Evolutionary conservation across 2,113 vertebrate genomes (phyloP), one percentile per base, ranked within the genome.

Genomic region (Daphoenositta chrysoptera): DNA sequence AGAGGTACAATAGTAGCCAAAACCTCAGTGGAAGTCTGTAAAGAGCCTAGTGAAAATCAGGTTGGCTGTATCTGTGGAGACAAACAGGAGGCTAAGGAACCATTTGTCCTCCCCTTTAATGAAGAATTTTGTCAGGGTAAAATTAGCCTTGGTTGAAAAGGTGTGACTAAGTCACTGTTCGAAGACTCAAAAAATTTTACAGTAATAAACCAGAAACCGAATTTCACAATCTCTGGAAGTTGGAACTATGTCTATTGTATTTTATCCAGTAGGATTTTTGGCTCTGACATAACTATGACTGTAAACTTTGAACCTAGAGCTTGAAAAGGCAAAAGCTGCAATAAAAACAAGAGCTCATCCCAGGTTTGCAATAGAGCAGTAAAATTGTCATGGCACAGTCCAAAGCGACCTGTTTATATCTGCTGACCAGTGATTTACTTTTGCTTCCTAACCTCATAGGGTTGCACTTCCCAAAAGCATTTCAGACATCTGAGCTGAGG

Each of bases 381-480:
- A 50, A 83, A 93, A 57, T 42, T 48, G 42, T 39, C 30, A 61
- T 79, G 50, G 61, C 4, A 5, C 51, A 22, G 50, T 40, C 50
- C 37, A 53, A 54, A 91, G 15, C 0, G 0, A 75, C 91, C 89
- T 63, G 88, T 89, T 94, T 94, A 69, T 92, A 91, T 89, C 89
- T 84, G 66, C 63, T 96, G 91, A 96, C 51, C 88, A 68, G 71
- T 83, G 85, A 93, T 95, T 96, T 91, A 90, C 92, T 96, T 96
- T 95, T 93, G 51, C 87, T 94, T 94, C 88, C 81, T 94, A 95
- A 93, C 92, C 80, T 93, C 92, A 95, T 96, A 58, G 27, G 21
- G 58, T 92, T 95, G 87, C 54, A 87, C 83, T 83, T 96, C 70
- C 87, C 89, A 87, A 92, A 95, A 90, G 91, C 91, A 97, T 96